Evolutionary conservation across 2,113 vertebrate species (phyloP).

Genomic region (Conger conger): DNA sequence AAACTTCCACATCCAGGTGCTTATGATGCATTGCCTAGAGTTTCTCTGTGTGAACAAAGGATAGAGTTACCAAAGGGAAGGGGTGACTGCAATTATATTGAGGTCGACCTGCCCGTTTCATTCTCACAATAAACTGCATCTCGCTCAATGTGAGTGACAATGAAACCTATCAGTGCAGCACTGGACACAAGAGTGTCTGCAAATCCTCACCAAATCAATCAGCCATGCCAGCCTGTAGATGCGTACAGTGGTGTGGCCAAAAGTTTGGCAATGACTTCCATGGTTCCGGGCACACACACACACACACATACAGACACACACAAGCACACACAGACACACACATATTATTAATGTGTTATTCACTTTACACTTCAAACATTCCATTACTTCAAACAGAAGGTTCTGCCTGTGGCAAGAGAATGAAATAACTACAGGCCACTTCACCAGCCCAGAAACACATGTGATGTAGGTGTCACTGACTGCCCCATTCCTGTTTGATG

Average conservation of each 20-base stretch:
- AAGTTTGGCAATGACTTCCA: neutral
- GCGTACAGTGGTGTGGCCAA: neutral
- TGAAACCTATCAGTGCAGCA: constrained; percentile 38
- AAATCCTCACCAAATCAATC: constrained; percentile 41
- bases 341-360: too few relatives aligned
- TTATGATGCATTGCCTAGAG: too few relatives aligned
- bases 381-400: too few relatives aligned
- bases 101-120: constrained; percentile 40
- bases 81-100: constrained; percentile 31
- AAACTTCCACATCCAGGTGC: too few relatives aligned
- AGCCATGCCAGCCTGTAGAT: constrained; percentile 23
- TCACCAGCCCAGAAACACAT: neutral
- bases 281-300: neutral
- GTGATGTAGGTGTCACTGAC: neutral
- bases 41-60: constrained; percentile 10
- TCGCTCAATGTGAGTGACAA: constrained; percentile 46
- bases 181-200: constrained; percentile 38
- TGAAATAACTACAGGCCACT: neutral
- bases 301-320: too few relatives aligned
- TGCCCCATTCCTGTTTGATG: neutral
- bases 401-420: too few relatives aligned
- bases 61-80: neutral
- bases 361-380: too few relatives aligned
- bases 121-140: constrained; percentile 33
- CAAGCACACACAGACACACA: too few relatives aligned